Evolutionary conservation across 2,113 vertebrate genomes (phyloP), one percentile per base, ranked within the genome.

Genomic region (Potamarius usumacintae): DNA sequence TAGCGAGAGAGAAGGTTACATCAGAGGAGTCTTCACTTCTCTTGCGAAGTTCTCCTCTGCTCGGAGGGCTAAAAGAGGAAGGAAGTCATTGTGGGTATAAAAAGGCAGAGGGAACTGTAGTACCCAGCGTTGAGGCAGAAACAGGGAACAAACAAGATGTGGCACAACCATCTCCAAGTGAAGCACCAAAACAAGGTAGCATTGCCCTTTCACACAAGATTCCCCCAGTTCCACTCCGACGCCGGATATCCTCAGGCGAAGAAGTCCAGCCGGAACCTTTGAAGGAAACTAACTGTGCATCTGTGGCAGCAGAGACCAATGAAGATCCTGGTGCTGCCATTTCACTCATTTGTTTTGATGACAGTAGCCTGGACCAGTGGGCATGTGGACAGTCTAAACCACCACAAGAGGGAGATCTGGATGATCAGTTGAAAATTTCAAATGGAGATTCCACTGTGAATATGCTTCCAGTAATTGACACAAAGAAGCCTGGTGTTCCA

Each of bases 401-500:
- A 17, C 4, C 48, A 62, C 72, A 67, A 17, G 90, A 83, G 10
- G 88, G 89, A n/a, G 91, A 87, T 17, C 65, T 48, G 7, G 62
- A 18, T n/a, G 78, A 79, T 34, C 30, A 67, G 18, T 67, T 30
- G 0, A 55, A 88, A 5, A 48, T 82, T 77, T 69, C 86, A 57
- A 88, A 89, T 63, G 85, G 88, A 50, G 69, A 50, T 85, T n/a
- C 82, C 50, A 50, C 52, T 50, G 87, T 65, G 17, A 42, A 77
- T 63, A 76, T 1, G 9, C 52, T 53, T 67, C 57, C 82, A 0
- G 90, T 83, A 78, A 20, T 85, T 18, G 77, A 88, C 8, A 0
- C 2, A 12, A 89, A 91, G 86, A 95, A 87, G 60, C 93, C 94
- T 0, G 53, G 80, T 3, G 92, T 92, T 52, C 96, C 96, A 0